Evolutionary conservation across 1,140 invertebrate species (phyloP), one percentile per base, ranked within the genome.

Genomic region (Diabrotica virgifera): DNA sequence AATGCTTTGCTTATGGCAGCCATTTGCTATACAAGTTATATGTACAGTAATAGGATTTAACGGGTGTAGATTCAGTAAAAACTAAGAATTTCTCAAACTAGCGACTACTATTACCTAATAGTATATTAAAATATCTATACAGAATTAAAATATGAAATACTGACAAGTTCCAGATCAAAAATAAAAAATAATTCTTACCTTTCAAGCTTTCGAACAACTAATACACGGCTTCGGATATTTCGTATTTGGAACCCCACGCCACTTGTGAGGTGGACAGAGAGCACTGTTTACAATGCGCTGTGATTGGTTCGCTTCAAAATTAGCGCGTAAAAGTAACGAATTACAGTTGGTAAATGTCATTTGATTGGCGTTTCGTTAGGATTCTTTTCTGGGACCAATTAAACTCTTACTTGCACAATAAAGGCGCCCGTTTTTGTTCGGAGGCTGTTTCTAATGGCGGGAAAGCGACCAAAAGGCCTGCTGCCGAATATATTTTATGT

Each of bases 211-310:
- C 79, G 75, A 77, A 82, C 82, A 80, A 82, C 82, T 81, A 82
- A 81, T 80, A 82, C 82, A 82, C 79, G 78, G 82, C 84, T 84
- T 84, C 82, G 83, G n/a, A n/a, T 84, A 84, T 82, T 82, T 71
- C 82, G 83, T 84, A 84, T 82, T 82, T 71, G 78, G 76, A 81
- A 83, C 82, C 84, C 83, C 83, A 85, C 84, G 84, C 84, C 82
- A 86, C 83, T 84, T 82, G 80, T 81, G 81, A 81, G 78, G 78
- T 78, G 81, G 82, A 79, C 81, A 78, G 79, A 82, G 80, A 79
- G 76, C 80, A 79, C 78, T 78, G 79, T 78, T 80, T 82, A 81
- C 79, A 77, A 77, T 71, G 60, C 59, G 60, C 69, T 71, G 68
- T 59, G 71, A 86, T 86, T 86, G 85, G 85, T 74, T 74, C 74